Conservation (phyloP, 2,888 invertebrate genomes). For the Ariolimax columbianus region DNA sequence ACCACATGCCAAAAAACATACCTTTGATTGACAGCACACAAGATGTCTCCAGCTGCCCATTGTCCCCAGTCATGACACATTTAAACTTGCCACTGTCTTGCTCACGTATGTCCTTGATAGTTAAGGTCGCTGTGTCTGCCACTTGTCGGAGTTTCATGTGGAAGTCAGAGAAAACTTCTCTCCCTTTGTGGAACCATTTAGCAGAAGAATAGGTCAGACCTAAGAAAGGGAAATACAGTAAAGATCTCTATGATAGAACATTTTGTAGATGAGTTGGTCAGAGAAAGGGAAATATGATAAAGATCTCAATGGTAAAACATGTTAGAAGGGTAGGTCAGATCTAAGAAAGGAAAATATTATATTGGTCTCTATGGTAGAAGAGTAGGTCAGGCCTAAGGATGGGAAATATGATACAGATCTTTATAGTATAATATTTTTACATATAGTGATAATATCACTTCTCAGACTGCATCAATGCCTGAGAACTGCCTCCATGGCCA, state of each 20-base stretch:
- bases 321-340: too few species aligned
- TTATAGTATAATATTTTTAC: too few species aligned
- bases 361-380: too few species aligned
- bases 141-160: constrained; percentile 67
- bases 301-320: too few species aligned
- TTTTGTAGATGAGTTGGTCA: too few species aligned
- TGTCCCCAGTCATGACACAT: constrained; percentile 93
- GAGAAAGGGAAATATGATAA: too few species aligned
- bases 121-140: constrained; percentile 86
- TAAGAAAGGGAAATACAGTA: constrained; percentile 37
- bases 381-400: too few species aligned
- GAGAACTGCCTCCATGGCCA: too few species aligned
- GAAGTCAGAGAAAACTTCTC: constrained; percentile 64
- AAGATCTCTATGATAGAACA: background rate
- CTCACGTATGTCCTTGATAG: constrained; percentile 94
- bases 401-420: too few species aligned
- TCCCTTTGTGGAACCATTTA: constrained; percentile 70
- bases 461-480: too few species aligned
- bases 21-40: constrained; percentile 71
- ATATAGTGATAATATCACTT: too few species aligned
- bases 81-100: constrained; percentile 96
- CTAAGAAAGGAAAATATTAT: too few species aligned
- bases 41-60: constrained; percentile 86
- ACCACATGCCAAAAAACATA: constrained; percentile 52
- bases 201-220: constrained; percentile 65